These are phyloP conservation scores for Platalea minor DNA, from an alignment of 2,797 vertebrate species.

Conservation along the genomic window DNA sequence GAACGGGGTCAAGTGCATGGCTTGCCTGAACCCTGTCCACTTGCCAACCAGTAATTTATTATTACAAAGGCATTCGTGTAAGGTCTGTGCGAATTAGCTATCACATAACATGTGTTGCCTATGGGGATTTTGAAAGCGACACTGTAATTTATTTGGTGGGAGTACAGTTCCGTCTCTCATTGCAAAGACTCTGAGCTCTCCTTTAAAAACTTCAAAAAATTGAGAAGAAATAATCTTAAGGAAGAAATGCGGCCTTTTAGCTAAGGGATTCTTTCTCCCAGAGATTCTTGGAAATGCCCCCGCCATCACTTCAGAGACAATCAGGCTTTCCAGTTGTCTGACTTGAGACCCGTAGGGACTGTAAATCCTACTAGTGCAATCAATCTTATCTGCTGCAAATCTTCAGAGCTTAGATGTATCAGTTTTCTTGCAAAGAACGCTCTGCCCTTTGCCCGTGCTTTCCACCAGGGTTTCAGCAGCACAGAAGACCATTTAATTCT, in stretches of 20 bases:
- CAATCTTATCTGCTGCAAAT: conserved; percentile 7
- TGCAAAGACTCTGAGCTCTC: not conserved
- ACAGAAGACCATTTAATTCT: not conserved
- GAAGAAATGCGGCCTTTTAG: not conserved
- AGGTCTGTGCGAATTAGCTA: conserved; percentile 30
- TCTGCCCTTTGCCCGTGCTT: not conserved
- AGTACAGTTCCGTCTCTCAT: not conserved
- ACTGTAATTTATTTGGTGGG: conserved; percentile 28
- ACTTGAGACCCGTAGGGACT: not conserved
- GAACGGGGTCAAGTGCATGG: not conserved
- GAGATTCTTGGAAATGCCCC: not conserved
- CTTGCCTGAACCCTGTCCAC: conserved; percentile 8
- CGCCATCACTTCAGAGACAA: not conserved
- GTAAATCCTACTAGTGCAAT: conserved; percentile 14
- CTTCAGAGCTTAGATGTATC: not conserved
- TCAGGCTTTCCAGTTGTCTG: conserved; percentile 23
- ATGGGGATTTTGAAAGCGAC: not conserved
- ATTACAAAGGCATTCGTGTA: not conserved
- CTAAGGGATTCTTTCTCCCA: not conserved
- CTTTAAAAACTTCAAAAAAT: not conserved
- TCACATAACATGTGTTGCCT: not conserved
- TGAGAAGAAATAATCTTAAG: not conserved
- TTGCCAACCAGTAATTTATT: conserved; percentile 34
- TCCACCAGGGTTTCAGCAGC: not conserved
- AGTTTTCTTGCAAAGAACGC: not conserved